These are phyloP conservation scores for Martes martes DNA, from an alignment of 2,113 vertebrate species.

Conservation along the genomic window DNA sequence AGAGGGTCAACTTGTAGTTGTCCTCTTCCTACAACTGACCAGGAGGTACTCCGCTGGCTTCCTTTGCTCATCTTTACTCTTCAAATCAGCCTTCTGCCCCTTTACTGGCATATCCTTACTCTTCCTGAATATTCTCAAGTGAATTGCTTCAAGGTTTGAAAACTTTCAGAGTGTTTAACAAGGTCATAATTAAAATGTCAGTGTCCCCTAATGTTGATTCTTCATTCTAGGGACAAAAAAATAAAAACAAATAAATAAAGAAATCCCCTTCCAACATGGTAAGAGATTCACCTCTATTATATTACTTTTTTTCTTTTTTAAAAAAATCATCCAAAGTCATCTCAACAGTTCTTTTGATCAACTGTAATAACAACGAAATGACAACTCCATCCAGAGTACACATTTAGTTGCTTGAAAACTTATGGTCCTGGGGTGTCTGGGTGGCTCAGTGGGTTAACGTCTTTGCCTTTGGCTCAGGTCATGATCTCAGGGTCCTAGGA, in stretches of 20 bases:
- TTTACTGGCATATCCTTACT: neutral
- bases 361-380: neutral
- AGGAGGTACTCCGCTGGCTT: neutral
- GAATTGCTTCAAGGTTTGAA: neutral
- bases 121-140: neutral
- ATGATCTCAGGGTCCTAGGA: too few species aligned
- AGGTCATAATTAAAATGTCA: neutral
- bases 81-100: neutral
- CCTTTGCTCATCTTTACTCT: neutral
- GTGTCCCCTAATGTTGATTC: neutral
- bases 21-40: neutral
- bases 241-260: too few species aligned
- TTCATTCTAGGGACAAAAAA: neutral
- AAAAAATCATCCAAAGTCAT: neutral
- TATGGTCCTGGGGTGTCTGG: too few species aligned
- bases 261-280: neutral
- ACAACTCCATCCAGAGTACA: neutral
- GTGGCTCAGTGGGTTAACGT: too few species aligned
- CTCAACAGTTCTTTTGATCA: neutral
- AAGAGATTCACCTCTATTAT: neutral
- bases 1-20: neutral
- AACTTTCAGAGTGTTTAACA: neutral
- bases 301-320: neutral
- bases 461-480: too few species aligned
- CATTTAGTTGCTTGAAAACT: neutral